Conservation (phyloP, 2,888 invertebrate genomes). For the Cryptocephalus moraei region DNA sequence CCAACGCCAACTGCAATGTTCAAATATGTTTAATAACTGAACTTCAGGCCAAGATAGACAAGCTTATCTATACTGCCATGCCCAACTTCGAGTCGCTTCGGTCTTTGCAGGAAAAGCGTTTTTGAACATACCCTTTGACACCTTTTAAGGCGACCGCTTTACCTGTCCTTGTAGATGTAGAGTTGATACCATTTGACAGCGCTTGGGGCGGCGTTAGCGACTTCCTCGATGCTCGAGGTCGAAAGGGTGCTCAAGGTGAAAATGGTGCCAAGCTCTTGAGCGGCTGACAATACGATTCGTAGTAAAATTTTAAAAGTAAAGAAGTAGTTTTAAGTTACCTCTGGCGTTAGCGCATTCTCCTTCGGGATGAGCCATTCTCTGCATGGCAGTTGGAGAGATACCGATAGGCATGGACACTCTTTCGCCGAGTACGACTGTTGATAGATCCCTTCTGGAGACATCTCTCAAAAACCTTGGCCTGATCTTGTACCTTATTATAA, state of each 20-base stretch:
- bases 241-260: slow-evolving; percentile 79
- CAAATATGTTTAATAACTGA: no score
- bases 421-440: slow-evolving; percentile 53
- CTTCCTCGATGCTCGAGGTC: slow-evolving; percentile 81
- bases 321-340: slow-evolving; percentile 45
- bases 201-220: slow-evolving; percentile 64
- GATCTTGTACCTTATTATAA: slow-evolving; percentile 66
- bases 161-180: slow-evolving; percentile 81
- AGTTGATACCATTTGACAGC: slow-evolving; percentile 84
- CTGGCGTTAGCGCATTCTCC: slow-evolving; percentile 76
- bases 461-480: slow-evolving; percentile 69
- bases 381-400: slow-evolving; percentile 85
- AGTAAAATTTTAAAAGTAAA: neutral
- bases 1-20: no score
- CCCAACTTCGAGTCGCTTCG: no score
- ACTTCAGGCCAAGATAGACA: no score
- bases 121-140: no score
- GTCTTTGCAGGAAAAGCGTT: no score
- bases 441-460: slow-evolving; percentile 53
- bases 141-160: slow-evolving; percentile 3
- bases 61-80: no score
- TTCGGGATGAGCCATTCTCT: slow-evolving; percentile 80
- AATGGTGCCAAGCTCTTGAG: slow-evolving; percentile 62
- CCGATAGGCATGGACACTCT: slow-evolving; percentile 65
- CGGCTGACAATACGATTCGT: slow-evolving; percentile 46